phyloP scores from a whole-genome alignment of 2,113 vertebrate species.

The Hemibagrus wyckioides region DNA sequence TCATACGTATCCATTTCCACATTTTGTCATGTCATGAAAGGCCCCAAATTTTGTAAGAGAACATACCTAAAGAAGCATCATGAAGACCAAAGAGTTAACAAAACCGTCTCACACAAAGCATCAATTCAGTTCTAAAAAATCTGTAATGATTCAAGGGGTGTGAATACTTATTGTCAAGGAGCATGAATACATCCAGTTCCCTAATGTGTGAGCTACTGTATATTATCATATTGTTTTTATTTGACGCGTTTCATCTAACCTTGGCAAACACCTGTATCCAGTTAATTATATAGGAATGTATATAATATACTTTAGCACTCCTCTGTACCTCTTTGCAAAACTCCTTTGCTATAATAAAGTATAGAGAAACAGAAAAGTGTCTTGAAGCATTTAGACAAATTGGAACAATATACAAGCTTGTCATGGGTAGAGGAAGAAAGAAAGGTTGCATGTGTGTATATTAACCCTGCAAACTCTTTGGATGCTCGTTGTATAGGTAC shows the following conservation, averaged over 20 bases:
- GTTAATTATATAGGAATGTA: neutral
- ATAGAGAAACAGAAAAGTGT: neutral
- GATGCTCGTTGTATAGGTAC: neutral
- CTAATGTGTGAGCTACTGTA: neutral
- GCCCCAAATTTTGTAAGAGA: no score
- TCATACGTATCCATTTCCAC: neutral
- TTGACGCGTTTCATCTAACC: neutral
- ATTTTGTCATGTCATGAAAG: neutral
- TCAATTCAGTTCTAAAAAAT: neutral
- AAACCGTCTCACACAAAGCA: neutral
- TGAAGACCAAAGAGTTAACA: neutral
- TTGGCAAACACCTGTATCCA: neutral
- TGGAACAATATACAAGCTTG: neutral
- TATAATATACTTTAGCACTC: neutral
- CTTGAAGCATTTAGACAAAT: neutral
- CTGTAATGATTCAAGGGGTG: neutral
- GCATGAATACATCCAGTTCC: neutral
- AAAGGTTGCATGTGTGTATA: neutral
- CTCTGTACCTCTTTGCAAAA: no score
- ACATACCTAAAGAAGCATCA: neutral
- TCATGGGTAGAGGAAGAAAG: neutral
- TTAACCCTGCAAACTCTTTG: neutral
- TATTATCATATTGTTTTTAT: neutral
- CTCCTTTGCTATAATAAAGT: neutral
- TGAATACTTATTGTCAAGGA: neutral